These are phyloP conservation scores for Ormyrus thymus DNA, from an alignment of 2,888 invertebrate genomes.

Conservation along the genomic window DNA sequence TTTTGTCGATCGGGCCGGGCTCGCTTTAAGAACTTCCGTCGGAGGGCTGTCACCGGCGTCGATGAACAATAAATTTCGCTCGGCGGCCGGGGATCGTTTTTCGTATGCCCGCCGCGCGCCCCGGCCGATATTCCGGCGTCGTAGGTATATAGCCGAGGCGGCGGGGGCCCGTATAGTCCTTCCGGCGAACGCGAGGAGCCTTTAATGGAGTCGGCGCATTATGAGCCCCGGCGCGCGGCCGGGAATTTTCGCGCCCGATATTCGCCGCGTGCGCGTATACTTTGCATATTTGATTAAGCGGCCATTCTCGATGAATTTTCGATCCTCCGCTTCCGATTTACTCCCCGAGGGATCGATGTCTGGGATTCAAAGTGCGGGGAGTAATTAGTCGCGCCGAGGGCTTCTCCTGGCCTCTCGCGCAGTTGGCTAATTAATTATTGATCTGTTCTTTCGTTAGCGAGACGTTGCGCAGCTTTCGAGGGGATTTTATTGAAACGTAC, in stretches of 20 bases:
- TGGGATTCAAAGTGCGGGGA: background rate
- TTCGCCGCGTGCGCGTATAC: no score
- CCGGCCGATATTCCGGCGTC: slow-evolving; percentile 4
- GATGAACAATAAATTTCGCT: slow-evolving; percentile 45
- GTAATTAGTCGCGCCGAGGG: background rate
- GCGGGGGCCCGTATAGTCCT: slow-evolving; percentile 16
- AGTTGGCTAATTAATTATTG: slow-evolving; percentile 34
- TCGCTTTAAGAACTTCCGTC: slow-evolving; percentile 31
- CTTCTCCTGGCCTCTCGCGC: background rate
- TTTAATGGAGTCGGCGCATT: slow-evolving; percentile 32
- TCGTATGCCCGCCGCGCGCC: slow-evolving; percentile 34
- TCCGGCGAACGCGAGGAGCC: slow-evolving; percentile 41
- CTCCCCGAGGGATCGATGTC: no score
- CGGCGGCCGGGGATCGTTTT: slow-evolving; percentile 26
- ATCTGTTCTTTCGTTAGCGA: background rate
- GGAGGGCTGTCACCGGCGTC: background rate
- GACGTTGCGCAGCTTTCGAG: no score
- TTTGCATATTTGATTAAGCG: no score
- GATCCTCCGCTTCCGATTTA: no score
- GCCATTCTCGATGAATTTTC: no score
- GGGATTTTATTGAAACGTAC: no score
- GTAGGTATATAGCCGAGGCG: slow-evolving; percentile 30
- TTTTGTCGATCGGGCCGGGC: no score
- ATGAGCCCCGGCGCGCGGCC: background rate
- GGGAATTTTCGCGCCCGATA: slow-evolving; percentile 5